phyloP scores from a whole-genome alignment of 2,888 invertebrate genomes.

The Sminthurides aquaticus region DNA sequence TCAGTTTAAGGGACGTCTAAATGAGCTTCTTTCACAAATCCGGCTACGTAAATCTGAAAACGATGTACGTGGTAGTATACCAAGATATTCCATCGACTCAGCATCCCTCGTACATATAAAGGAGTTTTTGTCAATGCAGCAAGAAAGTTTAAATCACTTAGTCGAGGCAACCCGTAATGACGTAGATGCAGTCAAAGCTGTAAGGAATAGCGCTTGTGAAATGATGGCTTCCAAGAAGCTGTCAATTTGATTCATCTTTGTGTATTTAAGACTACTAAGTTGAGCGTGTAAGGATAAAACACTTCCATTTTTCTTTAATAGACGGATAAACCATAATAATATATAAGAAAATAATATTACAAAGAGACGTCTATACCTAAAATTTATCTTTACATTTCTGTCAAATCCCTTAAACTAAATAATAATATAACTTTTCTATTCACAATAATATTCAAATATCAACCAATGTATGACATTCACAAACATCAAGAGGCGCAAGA shows the following conservation, averaged over 20 bases:
- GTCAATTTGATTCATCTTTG: not conserved
- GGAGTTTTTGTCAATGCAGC: slow-evolving; percentile 74
- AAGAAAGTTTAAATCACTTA: slow-evolving; percentile 78
- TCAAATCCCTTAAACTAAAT: too few species aligned
- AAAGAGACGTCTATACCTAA: too few species aligned
- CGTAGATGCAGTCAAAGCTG: slow-evolving; percentile 65
- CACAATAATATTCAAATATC: too few species aligned
- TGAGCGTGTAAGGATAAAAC: too few species aligned
- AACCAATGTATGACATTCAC: too few species aligned
- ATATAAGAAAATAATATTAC: too few species aligned
- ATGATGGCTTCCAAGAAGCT: slow-evolving; percentile 14
- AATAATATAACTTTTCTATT: too few species aligned
- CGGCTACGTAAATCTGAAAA: slow-evolving; percentile 58
- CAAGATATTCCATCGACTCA: slow-evolving; percentile 67
- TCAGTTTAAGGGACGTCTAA: slow-evolving; percentile 83
- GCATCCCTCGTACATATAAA: slow-evolving; percentile 55
- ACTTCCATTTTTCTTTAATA: too few species aligned
- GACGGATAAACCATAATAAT: too few species aligned
- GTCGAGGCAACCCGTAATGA: slow-evolving; percentile 76
- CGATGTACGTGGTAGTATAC: slow-evolving; percentile 55
- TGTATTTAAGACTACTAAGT: too few species aligned
- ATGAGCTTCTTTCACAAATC: slow-evolving; percentile 81
- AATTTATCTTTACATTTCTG: too few species aligned
- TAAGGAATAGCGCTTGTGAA: slow-evolving; percentile 57
- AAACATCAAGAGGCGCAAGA: too few species aligned